Evolutionary conservation across 64 coral and sea anemone genomes (phyloP), one percentile per base, ranked within the genome.

Genomic region (Pocillopora damicornis): DNA sequence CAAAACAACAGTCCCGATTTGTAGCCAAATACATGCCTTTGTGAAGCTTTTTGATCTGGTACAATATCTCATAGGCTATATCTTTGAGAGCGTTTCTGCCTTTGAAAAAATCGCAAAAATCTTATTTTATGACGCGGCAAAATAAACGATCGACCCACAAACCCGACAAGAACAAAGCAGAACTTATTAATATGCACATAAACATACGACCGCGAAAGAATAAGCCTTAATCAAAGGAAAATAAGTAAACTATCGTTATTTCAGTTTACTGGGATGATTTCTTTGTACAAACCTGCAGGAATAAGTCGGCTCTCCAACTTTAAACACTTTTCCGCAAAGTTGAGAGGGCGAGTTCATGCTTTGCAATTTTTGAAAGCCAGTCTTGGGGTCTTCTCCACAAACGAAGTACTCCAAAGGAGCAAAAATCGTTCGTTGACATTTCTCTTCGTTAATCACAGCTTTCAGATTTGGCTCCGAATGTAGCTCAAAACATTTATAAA

Each of bases 231-330:
- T 17, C 15, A 77, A 9, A 0, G 20, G 4, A 17, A 15, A 5
- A 76, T 11, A 17, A 17, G 7, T 18, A 14, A 14, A 17, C 18
- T 42, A 57, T 51, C 17, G 9, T 18, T 56, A 8, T 58, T 57
- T 51, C 6, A 9, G 22, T n/a, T 11, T 23, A 6, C 20, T 9
- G 11, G 11, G 22, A 71, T 56, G 26, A 65, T 45, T 12, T 30
- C 30, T 17, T 15, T 9, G 13, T 7, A 37, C 72, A 60, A 61
- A 99, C 97, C 97, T 99, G 97, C 97, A 99, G 5, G 93, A 95
- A 60, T 95, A 99, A 16, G 97, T 99, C 61, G 97, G 97, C 65
- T 99, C 97, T 14, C 93, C 93, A 82, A 76, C 82, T 88, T 95
- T 99, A 63, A 99, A 99, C 26, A 95, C 84, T 62, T 75, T 95